Conservation (phyloP, 1,140 invertebrate species). For the Zaprionus capensis region DNA sequence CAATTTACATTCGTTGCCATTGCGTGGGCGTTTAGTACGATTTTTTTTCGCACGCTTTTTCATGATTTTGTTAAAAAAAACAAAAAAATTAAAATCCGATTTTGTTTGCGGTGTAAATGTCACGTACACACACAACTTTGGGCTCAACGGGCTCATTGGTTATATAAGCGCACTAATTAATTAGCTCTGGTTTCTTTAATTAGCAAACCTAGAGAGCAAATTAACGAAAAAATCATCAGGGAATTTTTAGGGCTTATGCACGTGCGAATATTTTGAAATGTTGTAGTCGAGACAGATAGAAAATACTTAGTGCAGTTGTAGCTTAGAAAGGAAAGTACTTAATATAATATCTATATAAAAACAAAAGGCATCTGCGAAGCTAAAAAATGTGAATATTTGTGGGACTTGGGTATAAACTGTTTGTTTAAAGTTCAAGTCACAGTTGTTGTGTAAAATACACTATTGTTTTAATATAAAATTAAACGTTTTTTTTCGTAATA, state of each 20-base stretch:
- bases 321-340: not conserved
- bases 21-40: conserved; percentile 20
- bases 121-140: conserved; percentile 18
- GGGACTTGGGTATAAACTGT: no score
- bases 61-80: conserved; percentile 11
- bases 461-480: no score
- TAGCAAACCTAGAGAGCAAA: conserved; percentile 23
- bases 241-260: conserved; percentile 24
- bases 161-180: conserved; percentile 37
- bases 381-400: no score
- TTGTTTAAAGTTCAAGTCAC: no score
- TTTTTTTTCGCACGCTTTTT: conserved; percentile 32
- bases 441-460: no score
- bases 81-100: not conserved
- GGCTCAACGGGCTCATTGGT: conserved; percentile 2
- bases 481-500: no score
- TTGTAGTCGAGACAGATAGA: not conserved
- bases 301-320: not conserved
- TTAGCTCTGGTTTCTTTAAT: conserved; percentile 38
- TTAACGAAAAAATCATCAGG: not conserved
- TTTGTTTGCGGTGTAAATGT: conserved; percentile 15
- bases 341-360: no score
- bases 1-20: conserved; percentile 13
- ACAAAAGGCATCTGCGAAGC: no score
- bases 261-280: conserved; percentile 12